Evolutionary conservation across 2,888 invertebrate species (phyloP), one percentile per base, ranked within the genome.

Genomic region (Aspidapion aeneum): DNA sequence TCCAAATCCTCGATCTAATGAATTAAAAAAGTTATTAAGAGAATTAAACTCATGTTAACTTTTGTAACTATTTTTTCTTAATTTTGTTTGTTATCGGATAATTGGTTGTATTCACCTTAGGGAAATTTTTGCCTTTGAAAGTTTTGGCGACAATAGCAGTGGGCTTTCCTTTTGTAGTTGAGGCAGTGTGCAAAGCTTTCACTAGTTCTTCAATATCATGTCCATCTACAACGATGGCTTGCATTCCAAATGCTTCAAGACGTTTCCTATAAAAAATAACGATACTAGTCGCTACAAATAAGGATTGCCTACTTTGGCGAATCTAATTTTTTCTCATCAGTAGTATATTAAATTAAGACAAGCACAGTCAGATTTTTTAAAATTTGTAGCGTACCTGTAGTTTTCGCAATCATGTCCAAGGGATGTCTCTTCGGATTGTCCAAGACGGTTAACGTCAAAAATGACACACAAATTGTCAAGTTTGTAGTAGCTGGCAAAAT

Each of bases 401-500:
- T 87, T 83, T n/a, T 93, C 91, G 82, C 94, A 88, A 76, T 95
- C 87, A 78, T 99, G 99, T 73, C 94, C 93, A 68, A 99, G 85
- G 7, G 94, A 90, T 12, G 99, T 98, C 16, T 96, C 89, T 76
- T 98, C 96, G 22, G 97, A 98, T 82, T 99, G 99, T 1, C 99
- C 99, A 55, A 99, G 85, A 55, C 99, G 88, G 82, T 99, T 99
- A 52, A 99, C 88, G 79, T 99, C 99, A 76, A 99, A 93, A 76
- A 99, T 93, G 20, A 96, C 95, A 63, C 96, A 96, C 49, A 99
- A 84, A 82, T 99, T 99, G 82, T 98, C 97, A 59, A 99, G 85
- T 69, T 95, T 91, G 83, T 99, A 98, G 80, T 93, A 87, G 65
- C 94, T 91, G 57, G 96, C 94, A 82, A 99, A 99, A 75, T 96